Evolutionary conservation across 2,888 invertebrate genomes (phyloP).

Genomic region (Cybosia mesomella): DNA sequence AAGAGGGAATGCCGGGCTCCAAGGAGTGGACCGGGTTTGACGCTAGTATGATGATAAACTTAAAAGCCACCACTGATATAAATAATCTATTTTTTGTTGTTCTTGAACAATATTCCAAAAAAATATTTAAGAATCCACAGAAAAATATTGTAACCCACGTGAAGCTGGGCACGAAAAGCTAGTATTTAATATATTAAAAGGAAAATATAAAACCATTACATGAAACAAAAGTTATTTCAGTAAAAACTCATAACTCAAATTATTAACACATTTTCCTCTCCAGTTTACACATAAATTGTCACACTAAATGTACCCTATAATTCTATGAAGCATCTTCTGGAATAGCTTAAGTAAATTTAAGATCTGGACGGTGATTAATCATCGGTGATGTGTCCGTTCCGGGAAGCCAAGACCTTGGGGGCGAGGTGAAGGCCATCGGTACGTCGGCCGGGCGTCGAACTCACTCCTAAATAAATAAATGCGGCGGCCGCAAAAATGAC

Average conservation of each 20-base stretch:
- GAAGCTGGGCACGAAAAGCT: no score
- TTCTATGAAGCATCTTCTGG: slow-evolving; percentile 24
- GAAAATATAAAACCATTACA: not conserved
- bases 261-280: slow-evolving; percentile 17
- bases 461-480: slow-evolving; percentile 70
- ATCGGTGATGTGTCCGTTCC: slow-evolving; percentile 49
- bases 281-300: slow-evolving; percentile 12
- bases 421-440: slow-evolving; percentile 74
- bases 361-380: slow-evolving; percentile 55
- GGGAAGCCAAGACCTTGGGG: slow-evolving; percentile 67
- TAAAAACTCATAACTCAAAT: not conserved
- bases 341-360: slow-evolving; percentile 37
- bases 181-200: not conserved
- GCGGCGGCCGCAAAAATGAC: slow-evolving; percentile 22
- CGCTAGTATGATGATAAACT: no score
- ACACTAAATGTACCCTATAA: slow-evolving; percentile 5
- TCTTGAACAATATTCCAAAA: no score
- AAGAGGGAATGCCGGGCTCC: no score
- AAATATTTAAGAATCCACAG: no score
- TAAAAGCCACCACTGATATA: no score
- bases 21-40: no score
- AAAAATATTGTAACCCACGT: no score
- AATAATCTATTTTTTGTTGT: no score
- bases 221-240: not conserved
- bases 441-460: slow-evolving; percentile 75